Conservation (phyloP, 2,888 invertebrate species). For the Molorchus minor region DNA sequence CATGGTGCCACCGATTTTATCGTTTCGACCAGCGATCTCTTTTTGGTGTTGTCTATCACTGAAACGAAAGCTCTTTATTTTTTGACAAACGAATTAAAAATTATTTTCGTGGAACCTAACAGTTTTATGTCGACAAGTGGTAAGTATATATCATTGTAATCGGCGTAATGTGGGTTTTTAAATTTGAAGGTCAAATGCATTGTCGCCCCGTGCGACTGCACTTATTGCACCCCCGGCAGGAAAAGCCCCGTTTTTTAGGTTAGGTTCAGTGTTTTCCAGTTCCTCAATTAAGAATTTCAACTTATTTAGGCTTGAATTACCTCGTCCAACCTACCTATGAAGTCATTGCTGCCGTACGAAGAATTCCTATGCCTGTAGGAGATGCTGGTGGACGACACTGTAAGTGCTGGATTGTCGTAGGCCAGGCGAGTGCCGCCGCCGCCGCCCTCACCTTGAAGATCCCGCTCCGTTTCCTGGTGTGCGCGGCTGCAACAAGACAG, state of each 20-base stretch:
- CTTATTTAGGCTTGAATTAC: too few relatives aligned
- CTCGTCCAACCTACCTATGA: slow-evolving; percentile 67
- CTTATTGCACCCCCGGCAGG: too few relatives aligned
- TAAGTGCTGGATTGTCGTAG: slow-evolving; percentile 61
- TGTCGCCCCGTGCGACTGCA: too few relatives aligned
- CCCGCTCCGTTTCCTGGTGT: slow-evolving; percentile 46
- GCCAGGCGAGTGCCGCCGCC: slow-evolving; percentile 49
- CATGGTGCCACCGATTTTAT: slow-evolving; percentile 55
- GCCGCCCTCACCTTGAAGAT: slow-evolving; percentile 54
- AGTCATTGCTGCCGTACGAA: slow-evolving; percentile 68
- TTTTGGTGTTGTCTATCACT: slow-evolving; percentile 43
- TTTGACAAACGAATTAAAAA: background rate
- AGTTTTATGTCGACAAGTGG: background rate
- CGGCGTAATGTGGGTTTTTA: too few relatives aligned
- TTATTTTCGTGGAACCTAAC: slow-evolving; percentile 15
- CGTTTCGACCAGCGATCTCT: slow-evolving; percentile 33
- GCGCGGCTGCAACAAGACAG: slow-evolving; percentile 42
- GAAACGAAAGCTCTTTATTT: slow-evolving; percentile 15
- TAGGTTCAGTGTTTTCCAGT: too few relatives aligned
- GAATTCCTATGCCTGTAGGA: slow-evolving; percentile 44
- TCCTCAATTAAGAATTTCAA: too few relatives aligned
- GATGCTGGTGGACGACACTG: slow-evolving; percentile 56
- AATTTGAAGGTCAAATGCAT: too few relatives aligned
- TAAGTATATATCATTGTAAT: background rate
- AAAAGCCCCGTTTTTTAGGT: too few relatives aligned